Evolutionary conservation across 2,888 invertebrate genomes (phyloP), one percentile per base, ranked within the genome.

Genomic region (Auanema sp.): DNA sequence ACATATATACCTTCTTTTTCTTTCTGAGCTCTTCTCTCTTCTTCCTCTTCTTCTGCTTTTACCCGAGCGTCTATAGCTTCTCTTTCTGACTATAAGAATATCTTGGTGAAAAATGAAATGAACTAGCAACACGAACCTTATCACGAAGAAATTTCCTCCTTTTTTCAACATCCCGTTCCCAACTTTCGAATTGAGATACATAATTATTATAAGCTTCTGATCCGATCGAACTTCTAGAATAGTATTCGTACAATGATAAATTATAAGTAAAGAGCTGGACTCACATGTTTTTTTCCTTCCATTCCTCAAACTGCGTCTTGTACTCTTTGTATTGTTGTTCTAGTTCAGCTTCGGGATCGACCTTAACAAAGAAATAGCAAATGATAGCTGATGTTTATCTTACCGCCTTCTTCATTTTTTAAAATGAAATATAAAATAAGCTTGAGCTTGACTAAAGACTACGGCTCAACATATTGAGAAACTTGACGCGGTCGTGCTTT

Each of bases 241-340:
- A 33, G n/a, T 5, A 42, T 18, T 18, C n/a, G 18, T 16, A 12
- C 10, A 43, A n/a, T 55, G 42, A 60, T 12, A 44, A 43, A 58
- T 42, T 10, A 21, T 14, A 33, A 24, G 47, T 24, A 41, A 12
- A 41, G 33, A 21, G 8, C 24, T n/a, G 24, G 60, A 68, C 62
- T 51, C 33, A 79, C 81, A 71, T 75, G 61, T 83, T 83, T 60
- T 67, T 71, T 60, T 77, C 78, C 54, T 79, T 83, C 83, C 83
- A 83, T 44, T 71, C 61, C 54, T 83, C 81, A 56, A 80, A 83
- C 42, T 80, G 79, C 5, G 70, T 72, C 57, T 78, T 76, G 60
- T 83, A 83, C 33, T 78, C 79, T 10, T 68, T 64, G 60, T 83
- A 83, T 59, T 83, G 81, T 54, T 75, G 78, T 47, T 83, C 81